Evolutionary conservation across 2,797 vertebrate species (phyloP), one percentile per base, ranked within the genome.

Genomic region (Danio albolineatus): DNA sequence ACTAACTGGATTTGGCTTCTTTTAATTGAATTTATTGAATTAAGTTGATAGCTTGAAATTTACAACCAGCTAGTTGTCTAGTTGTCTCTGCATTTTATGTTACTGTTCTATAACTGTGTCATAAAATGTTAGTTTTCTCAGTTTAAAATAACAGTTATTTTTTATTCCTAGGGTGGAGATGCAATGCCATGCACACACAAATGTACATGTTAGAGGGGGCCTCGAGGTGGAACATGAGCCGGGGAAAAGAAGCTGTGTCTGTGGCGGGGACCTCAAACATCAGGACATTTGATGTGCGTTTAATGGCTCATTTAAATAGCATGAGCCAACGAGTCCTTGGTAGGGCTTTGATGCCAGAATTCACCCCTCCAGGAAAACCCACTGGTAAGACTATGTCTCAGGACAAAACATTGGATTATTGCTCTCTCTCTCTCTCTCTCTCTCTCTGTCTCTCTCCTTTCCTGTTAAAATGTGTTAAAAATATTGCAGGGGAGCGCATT

Each of bases 171-270:
- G 73, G 56, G 44, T 82, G 77, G 54, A 76, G 80, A 49, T 79
- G 80, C 39, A 80, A 82, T 79, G 80, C 76, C 4, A 16, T 82
- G 71, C 65, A 79, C 14, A 79, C 72, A 2, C 76, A 79, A 21
- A 84, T 78, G 79, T 84, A 84, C 70, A 81, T 81, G 74, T 46
- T 81, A 5, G 79, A 81, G 79, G 75, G 70, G 14, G 21, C 14
- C 14, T 78, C 70, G 8, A 81, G 83, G n/a, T 84, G 83, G 62
- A 84, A 79, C 65, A 64, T 82, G 17, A 76, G 65, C 39, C 17
- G 64, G 19, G 46, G 75, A 6, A 28, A 56, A 39, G 57, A 78
- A 48, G 78, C 69, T 38, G 61, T 81, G 12, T n/a, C 12, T 41
- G 7, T 61, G 69, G 54, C 7, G 39, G 70, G 7, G 14, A 19